Conservation (phyloP, 2,113 vertebrate genomes). For the Solea solea region DNA sequence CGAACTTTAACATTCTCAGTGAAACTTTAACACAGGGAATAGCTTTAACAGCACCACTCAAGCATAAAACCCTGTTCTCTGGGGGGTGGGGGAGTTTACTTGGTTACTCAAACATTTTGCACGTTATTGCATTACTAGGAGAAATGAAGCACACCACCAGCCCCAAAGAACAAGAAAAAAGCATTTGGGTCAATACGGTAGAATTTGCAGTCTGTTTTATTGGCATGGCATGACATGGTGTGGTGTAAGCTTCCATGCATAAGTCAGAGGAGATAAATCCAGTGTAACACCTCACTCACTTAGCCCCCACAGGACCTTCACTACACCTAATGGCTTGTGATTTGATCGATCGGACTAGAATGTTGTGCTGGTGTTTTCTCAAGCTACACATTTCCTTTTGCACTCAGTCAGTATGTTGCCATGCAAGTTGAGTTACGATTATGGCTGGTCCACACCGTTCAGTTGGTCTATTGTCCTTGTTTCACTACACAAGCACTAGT, state of each 20-base stretch:
- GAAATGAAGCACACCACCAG: slow-evolving; percentile 35
- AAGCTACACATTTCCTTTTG: slow-evolving; percentile 4
- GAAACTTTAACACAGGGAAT: slow-evolving; percentile 5
- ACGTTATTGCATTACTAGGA: slow-evolving; percentile 34
- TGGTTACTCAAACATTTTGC: slow-evolving; percentile 44
- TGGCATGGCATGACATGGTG: not conserved
- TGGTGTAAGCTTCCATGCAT: slow-evolving; percentile 31
- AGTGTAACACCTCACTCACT: slow-evolving; percentile 10
- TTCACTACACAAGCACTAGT: too few relatives aligned
- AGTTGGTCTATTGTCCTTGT: too few relatives aligned
- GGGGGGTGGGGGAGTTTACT: slow-evolving; percentile 24
- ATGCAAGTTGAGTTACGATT: too few relatives aligned
- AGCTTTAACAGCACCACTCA: not conserved
- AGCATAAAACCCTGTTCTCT: slow-evolving; percentile 26
- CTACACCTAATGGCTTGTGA: not conserved
- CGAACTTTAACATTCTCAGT: slow-evolving; percentile 6
- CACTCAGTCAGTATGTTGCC: not conserved
- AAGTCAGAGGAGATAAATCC: slow-evolving; percentile 15
- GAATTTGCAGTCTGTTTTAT: slow-evolving; percentile 6
- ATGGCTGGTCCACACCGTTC: too few relatives aligned
- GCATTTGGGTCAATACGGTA: slow-evolving; percentile 66
- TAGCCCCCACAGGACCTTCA: slow-evolving; percentile 3
- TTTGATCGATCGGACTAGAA: slow-evolving; percentile 8
- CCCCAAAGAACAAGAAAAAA: slow-evolving; percentile 68
- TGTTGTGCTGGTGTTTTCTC: not conserved